Percentiles rank a stretch among this genome's conserved stretches.
These are phyloP conservation scores for Marcusenius ussheri DNA, from an alignment of 2,113 vertebrate genomes.

Conservation along the genomic window DNA sequence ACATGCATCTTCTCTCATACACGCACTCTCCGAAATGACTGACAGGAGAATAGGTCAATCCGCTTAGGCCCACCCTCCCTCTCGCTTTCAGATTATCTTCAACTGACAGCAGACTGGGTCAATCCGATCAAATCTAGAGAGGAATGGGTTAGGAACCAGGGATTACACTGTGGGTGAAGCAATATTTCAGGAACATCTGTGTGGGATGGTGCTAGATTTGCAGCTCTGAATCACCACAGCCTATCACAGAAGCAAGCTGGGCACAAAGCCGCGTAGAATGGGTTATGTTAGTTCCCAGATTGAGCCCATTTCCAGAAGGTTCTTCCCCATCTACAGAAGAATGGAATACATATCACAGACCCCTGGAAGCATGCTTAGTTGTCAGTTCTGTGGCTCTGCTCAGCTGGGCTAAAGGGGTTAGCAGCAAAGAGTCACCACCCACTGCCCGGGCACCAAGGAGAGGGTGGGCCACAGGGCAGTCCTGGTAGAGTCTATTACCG, in stretches of 20 bases:
- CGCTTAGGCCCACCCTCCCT: background rate
- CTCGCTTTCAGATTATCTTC: background rate
- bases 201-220: background rate
- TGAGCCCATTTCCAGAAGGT: conserved; percentile 26
- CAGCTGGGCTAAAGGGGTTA: conserved; percentile 64
- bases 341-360: background rate
- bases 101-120: conserved; percentile 10
- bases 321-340: conserved; percentile 26
- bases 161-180: conserved; percentile 26
- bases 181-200: conserved; percentile 34
- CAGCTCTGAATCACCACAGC: background rate
- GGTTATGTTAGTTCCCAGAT: conserved; percentile 14
- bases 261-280: background rate
- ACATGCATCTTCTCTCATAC: background rate
- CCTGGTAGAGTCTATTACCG: conserved; percentile 73
- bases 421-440: conserved; percentile 45
- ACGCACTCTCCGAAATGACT: conserved; percentile 13
- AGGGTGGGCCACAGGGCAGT: background rate
- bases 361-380: conserved; percentile 51
- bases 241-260: background rate
- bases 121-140: conserved; percentile 12
- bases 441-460: background rate
- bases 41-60: background rate
- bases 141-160: conserved; percentile 28
- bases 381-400: conserved; percentile 41